Evolutionary conservation across 2,113 vertebrate genomes (phyloP), one percentile per base, ranked within the genome.

Genomic region (Chaetodon auriga): DNA sequence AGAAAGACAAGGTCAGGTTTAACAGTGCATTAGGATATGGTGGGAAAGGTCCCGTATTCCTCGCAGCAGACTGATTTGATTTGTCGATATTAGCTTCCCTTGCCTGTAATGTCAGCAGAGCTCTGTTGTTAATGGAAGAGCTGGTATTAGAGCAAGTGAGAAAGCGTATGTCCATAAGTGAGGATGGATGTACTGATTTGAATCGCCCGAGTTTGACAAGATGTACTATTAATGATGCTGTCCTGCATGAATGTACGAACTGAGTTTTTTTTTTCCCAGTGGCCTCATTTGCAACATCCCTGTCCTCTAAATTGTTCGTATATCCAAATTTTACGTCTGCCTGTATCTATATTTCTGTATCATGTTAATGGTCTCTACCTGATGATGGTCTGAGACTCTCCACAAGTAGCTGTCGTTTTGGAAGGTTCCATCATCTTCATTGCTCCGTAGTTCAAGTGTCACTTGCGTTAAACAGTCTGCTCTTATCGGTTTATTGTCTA

Each of bases 31-130:
- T 76, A 71, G 76, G 80, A 89, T 70, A 87, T 71, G 66, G 57
- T 65, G 57, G 75, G 72, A 84, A 81, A 51, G 77, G 45, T 68
- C 21, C 73, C 74, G 14, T 82, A 23, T 76, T 82, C 72, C 41
- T 80, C 55, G 58, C 68, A 70, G n/a, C 14, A 7, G 58, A 66
- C 78, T 81, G 86, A 94, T 89, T 90, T 81, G 74, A 90, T 86
- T 87, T 85, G 68, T 81, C 85, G 84, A 81, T 87, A 83, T 80
- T 84, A 46, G 77, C 13, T 68, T 81, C 51, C 16, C 30, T 74
- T 75, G 81, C 35, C n/a, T 75, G 64, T 70, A 60, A 72, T 78
- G 72, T 83, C 73, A 70, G 54, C 36, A 48, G 66, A 71, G 55
- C 30, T n/a, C 41, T 65, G 23, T 61, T 70, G 15, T 54, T 48